Evolutionary conservation across 2,113 vertebrate species (phyloP).

Genomic region (Clupea harengus): DNA sequence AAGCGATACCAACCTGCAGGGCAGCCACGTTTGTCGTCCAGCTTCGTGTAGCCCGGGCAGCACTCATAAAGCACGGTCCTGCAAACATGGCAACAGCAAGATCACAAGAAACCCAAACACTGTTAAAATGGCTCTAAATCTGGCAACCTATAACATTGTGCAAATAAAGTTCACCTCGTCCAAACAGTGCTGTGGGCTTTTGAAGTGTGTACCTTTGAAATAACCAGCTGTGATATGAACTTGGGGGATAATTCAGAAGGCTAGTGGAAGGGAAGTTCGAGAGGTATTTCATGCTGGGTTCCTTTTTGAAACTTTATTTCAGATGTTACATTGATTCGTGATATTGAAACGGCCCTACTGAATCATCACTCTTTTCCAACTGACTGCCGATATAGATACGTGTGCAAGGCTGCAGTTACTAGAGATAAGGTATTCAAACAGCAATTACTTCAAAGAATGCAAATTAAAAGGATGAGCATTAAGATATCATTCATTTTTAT

Average conservation of each 20-base stretch:
- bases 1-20: slow-evolving; percentile 85
- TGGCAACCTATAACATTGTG: neutral
- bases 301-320: neutral
- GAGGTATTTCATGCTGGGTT: neutral
- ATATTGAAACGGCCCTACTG: neutral
- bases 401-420: too few species aligned
- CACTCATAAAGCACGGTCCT: slow-evolving; percentile 90
- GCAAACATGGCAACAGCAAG: slow-evolving; percentile 5
- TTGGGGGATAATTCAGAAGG: neutral
- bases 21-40: slow-evolving; percentile 85
- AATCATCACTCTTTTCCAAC: neutral
- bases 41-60: slow-evolving; percentile 92
- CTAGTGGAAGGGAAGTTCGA: neutral
- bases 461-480: too few species aligned
- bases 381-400: too few species aligned
- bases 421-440: too few species aligned
- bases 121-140: neutral
- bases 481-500: too few species aligned
- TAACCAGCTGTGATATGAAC: neutral
- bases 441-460: too few species aligned
- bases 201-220: neutral
- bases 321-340: neutral
- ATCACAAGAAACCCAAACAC: slow-evolving; percentile 1
- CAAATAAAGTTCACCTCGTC: neutral
- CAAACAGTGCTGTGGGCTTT: neutral